These are phyloP conservation scores for Lasioglossum figueresi DNA, from an alignment of 2,888 invertebrate genomes.

Conservation along the genomic window DNA sequence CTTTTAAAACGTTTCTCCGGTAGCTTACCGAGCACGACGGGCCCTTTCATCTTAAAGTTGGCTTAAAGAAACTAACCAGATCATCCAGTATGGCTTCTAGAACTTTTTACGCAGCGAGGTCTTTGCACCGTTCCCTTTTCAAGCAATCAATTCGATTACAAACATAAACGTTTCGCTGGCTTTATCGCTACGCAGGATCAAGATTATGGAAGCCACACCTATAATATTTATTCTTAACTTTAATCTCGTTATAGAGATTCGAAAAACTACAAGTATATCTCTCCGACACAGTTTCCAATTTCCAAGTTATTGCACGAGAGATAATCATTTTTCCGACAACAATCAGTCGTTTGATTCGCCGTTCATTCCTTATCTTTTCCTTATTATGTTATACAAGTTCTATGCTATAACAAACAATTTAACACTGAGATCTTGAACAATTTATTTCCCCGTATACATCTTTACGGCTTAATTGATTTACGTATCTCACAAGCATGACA, in stretches of 20 bases:
- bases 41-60: conserved; percentile 45
- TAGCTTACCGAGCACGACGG: conserved; percentile 29
- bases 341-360: neutral
- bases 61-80: conserved; percentile 52
- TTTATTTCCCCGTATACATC: neutral
- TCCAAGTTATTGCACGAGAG: neutral
- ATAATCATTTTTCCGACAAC: neutral
- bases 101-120: conserved; percentile 34
- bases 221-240: neutral
- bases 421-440: neutral
- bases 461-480: no score
- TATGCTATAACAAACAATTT: neutral
- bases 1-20: conserved; percentile 20
- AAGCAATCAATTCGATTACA: conserved; percentile 17
- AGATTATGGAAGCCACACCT: neutral
- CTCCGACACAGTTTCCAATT: neutral
- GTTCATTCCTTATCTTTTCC: neutral
- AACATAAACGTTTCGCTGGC: neutral
- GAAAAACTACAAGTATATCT: neutral
- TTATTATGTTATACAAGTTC: neutral
- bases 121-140: conserved; percentile 34
- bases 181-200: neutral
- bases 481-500: neutral
- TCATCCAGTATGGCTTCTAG: conserved; percentile 48
- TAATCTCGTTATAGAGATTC: neutral